Evolutionary conservation across 2,888 invertebrate genomes (phyloP), one percentile per base, ranked within the genome.

Genomic region (Portevinia maculata): DNA sequence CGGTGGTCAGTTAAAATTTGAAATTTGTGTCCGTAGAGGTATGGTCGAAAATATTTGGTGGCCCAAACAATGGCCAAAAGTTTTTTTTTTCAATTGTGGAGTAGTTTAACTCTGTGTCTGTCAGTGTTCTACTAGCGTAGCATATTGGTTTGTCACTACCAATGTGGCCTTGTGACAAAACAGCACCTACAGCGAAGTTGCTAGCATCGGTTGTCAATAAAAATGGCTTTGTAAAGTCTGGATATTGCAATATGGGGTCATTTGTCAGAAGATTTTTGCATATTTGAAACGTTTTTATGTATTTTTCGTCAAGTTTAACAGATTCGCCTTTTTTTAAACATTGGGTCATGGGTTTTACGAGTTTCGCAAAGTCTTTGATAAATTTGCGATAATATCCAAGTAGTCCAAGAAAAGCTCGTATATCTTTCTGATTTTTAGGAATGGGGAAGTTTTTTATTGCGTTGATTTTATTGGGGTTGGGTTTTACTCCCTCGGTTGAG

Each of bases 1-100:
- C 87, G 84, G 65, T 91, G 90, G 52, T 91, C 90, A 0, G 89
- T 90, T 1, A n/a, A n/a, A n/a, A n/a, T n/a, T n/a, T n/a, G n/a
- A n/a, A n/a, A n/a, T n/a, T n/a, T n/a, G n/a, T n/a, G n/a, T n/a
- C n/a, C n/a, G n/a, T n/a, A n/a, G n/a, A n/a, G n/a, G n/a, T n/a
- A n/a, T n/a, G n/a, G n/a, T n/a, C n/a, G n/a, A n/a, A n/a, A n/a
- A n/a, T n/a, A n/a, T n/a, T n/a, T n/a, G n/a, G n/a, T n/a, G n/a
- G 19, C 86, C 88, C 2, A 90, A 19, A 17, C 89, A 89, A 0
- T 88, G 88, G 15, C 88, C 39, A 24, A 89, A 89, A 37, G n/a
- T n/a, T n/a, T n/a, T n/a, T 89, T 86, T 46, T 60, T 46, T 85
- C 81, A 11, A 79, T 75, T 3, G 83, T 84, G 4, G 84, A 74